A percentile compares a stretch with the other conserved stretches of the same genome.
These are phyloP conservation scores for Opisthocomus hoazin DNA, from an alignment of 2,113 vertebrate species.

Conservation along the genomic window DNA sequence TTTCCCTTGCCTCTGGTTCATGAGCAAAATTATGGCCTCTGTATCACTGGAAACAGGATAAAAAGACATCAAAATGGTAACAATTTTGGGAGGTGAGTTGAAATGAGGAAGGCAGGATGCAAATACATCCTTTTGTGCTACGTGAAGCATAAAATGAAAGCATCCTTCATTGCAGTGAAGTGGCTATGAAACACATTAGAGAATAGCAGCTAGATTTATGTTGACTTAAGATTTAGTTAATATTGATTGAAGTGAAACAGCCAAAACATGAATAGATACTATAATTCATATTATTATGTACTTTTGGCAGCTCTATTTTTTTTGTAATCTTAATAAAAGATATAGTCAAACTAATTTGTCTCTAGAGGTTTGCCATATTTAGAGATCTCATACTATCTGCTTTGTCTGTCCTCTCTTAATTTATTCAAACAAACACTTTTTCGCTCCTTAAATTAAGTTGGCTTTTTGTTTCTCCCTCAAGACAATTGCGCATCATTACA, in stretches of 20 bases:
- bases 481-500: slow-evolving; percentile 10
- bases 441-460: background rate
- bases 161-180: background rate
- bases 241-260: slow-evolving; percentile 36
- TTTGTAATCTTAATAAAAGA: background rate
- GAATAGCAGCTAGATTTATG: slow-evolving; percentile 11
- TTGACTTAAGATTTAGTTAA: slow-evolving; percentile 13
- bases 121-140: slow-evolving; percentile 1
- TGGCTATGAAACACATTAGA: background rate
- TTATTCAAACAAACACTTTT: slow-evolving; percentile 37
- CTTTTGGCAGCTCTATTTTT: background rate
- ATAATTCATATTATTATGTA: background rate
- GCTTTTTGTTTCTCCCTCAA: slow-evolving; percentile 33
- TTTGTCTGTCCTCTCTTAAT: slow-evolving; percentile 41
- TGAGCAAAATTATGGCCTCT: background rate
- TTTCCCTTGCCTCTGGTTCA: background rate
- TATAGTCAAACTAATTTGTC: background rate
- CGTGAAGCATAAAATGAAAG: slow-evolving; percentile 6
- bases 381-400: background rate
- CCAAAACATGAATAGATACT: background rate
- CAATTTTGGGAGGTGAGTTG: background rate
- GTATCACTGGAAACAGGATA: background rate
- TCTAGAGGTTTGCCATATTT: background rate
- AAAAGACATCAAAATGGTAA: slow-evolving; percentile 20
- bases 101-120: slow-evolving; percentile 7